Conservation (phyloP, 2,113 vertebrate genomes). For the Rhinolophus ferrumequinum region DNA sequence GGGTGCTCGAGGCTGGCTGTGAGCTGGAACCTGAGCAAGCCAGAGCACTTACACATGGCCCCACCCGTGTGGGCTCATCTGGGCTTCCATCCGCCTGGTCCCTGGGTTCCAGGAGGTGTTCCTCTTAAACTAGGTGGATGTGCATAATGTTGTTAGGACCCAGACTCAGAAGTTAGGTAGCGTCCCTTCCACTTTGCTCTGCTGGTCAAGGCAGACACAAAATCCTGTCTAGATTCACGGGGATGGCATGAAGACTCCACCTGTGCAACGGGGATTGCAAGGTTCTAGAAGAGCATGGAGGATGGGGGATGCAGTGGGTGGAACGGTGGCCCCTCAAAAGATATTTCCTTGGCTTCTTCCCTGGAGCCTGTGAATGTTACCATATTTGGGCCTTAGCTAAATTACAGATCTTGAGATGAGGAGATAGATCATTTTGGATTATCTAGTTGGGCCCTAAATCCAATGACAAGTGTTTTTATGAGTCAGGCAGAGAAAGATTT, state of each 20-base stretch:
- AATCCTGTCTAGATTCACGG: background rate
- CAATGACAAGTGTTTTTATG: background rate
- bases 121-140: background rate
- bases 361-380: background rate
- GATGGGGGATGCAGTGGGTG: background rate
- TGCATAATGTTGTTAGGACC: background rate
- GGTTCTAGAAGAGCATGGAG: background rate
- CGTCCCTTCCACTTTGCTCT: background rate
- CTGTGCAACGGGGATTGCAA: rapidly evolving
- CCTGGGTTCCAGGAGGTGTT: background rate
- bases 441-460: background rate
- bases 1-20: background rate
- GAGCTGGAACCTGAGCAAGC: background rate
- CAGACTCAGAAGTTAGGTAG: background rate
- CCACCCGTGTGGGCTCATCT: background rate
- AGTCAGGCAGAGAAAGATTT: background rate
- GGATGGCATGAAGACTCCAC: background rate
- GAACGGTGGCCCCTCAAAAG: background rate
- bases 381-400: background rate
- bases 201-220: background rate
- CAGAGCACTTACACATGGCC: background rate
- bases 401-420: background rate
- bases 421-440: background rate
- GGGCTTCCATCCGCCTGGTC: background rate
- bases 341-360: background rate